These are phyloP conservation scores for Ochotona princeps DNA, from an alignment of 2,113 vertebrate genomes.

Conservation along the genomic window DNA sequence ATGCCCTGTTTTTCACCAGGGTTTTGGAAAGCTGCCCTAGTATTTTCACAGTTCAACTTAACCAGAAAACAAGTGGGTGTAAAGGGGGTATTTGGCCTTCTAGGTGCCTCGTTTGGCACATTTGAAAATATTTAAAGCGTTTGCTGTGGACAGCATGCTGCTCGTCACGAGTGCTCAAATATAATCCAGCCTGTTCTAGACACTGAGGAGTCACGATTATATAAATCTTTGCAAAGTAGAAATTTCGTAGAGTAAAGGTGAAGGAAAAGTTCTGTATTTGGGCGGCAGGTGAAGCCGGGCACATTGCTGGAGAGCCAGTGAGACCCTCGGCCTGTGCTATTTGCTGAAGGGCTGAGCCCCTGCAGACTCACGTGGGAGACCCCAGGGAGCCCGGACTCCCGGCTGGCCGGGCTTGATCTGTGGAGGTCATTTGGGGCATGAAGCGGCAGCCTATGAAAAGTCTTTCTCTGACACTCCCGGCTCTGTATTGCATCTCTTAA, in stretches of 20 bases:
- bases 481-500: no score
- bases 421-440: no score
- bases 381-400: no score
- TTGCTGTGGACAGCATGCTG: not conserved
- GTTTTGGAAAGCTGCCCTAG: not conserved
- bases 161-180: not conserved
- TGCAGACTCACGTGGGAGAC: no score
- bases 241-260: not conserved
- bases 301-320: no score
- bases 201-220: not conserved
- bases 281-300: no score
- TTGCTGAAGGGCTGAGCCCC: no score
- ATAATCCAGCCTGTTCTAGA: not conserved
- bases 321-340: no score
- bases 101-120: conserved; percentile 1
- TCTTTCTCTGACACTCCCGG: no score
- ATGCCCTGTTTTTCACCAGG: not conserved
- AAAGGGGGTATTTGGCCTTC: not conserved
- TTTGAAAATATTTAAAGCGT: conserved; percentile 54
- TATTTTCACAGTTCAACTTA: not conserved
- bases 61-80: not conserved
- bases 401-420: no score
- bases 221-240: not conserved
- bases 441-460: no score
- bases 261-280: no score